phyloP scores from a whole-genome alignment of 2,888 invertebrate species.

The Pammene fasciana region DNA sequence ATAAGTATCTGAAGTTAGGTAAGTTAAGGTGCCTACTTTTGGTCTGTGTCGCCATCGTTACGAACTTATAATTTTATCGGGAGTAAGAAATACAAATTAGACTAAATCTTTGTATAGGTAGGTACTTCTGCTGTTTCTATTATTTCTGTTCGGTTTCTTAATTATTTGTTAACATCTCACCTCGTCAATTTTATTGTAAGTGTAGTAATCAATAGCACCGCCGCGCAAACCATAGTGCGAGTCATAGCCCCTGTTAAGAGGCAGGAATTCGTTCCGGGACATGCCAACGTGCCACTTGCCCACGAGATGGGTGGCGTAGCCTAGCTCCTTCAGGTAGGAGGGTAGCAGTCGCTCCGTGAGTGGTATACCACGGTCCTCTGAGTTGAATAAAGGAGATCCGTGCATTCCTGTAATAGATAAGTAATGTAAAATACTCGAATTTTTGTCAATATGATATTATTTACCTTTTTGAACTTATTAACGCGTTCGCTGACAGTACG shows the following conservation, averaged over 20 bases:
- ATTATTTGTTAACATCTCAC: constrained; percentile 53
- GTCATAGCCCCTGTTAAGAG: constrained; percentile 90
- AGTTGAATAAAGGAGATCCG: constrained; percentile 68
- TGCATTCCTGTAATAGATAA: constrained; percentile 70
- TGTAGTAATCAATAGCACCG: constrained; percentile 89
- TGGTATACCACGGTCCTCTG: constrained; percentile 77
- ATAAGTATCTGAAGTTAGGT: background rate
- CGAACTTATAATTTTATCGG: background rate
- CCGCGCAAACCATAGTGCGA: constrained; percentile 91
- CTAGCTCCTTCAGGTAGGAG: constrained; percentile 85
- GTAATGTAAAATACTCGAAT: too few relatives aligned
- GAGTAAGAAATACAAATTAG: too few relatives aligned
- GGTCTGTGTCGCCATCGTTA: background rate
- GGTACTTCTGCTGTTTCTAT: too few relatives aligned
- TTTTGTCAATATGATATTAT: too few relatives aligned
- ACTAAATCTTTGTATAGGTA: too few relatives aligned
- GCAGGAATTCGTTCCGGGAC: constrained; percentile 87
- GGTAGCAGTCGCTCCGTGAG: constrained; percentile 83
- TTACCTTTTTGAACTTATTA: too few relatives aligned
- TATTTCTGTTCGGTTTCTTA: background rate
- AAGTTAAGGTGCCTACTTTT: background rate
- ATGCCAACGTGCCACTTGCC: constrained; percentile 97
- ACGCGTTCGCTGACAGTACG: too few relatives aligned
- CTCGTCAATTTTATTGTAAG: constrained; percentile 72
- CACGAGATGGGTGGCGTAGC: constrained; percentile 91